These are phyloP conservation scores for Linepithema humile DNA, from an alignment of 1,140 invertebrate species.

Conservation along the genomic window DNA sequence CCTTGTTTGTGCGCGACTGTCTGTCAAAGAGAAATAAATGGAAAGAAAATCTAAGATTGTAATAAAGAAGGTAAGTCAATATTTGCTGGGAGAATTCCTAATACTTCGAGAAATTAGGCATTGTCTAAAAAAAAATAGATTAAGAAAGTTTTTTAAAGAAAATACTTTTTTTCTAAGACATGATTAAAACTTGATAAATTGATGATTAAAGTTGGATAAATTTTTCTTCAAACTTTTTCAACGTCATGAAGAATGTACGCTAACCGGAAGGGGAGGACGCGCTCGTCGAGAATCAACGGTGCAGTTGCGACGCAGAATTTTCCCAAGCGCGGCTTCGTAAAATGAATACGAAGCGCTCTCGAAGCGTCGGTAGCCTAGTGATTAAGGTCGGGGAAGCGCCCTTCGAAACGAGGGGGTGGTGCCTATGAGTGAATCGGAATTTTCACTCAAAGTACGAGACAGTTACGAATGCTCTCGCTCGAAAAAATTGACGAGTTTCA, in stretches of 20 bases:
- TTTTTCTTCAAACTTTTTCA: neutral
- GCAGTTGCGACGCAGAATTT: constrained; percentile 10
- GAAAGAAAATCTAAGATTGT: neutral
- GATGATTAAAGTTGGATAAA: neutral
- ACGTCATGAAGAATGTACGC: neutral
- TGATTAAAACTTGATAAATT: no score
- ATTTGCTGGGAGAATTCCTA: neutral
- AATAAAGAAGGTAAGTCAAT: neutral
- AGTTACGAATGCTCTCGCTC: constrained; percentile 49
- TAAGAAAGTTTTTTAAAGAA: neutral
- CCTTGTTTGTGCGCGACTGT: constrained; percentile 33
- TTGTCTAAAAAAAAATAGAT: neutral
- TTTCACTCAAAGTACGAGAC: constrained; percentile 46
- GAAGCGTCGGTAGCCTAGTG: constrained; percentile 55
- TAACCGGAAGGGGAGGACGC: constrained; percentile 25
- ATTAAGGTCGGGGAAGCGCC: constrained; percentile 54
- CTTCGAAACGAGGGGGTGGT: constrained; percentile 58
- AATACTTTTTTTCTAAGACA: neutral
- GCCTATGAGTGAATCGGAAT: constrained; percentile 39
- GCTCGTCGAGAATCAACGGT: constrained; percentile 23
- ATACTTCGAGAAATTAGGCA: neutral
- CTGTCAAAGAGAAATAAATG: constrained; percentile 26
- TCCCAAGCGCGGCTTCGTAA: constrained; percentile 26
- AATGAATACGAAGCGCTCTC: constrained; percentile 48
- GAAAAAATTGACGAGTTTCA: constrained; percentile 36